phyloP scores from a whole-genome alignment of 2,113 vertebrate genomes.

The Motacilla tschutschensis region DNA sequence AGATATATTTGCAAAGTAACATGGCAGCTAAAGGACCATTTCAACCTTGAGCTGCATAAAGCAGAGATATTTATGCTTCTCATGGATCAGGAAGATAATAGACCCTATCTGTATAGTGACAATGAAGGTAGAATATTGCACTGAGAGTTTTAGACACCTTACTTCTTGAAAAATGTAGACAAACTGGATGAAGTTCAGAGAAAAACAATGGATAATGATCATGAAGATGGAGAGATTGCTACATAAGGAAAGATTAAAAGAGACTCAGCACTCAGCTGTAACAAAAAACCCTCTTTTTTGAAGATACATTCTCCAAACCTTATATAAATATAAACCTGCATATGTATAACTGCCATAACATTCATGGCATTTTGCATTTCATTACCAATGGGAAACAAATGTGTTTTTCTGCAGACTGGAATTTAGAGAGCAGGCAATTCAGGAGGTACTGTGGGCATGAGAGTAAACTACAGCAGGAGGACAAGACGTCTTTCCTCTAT shows the following conservation, averaged over 20 bases:
- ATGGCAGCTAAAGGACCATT: slow-evolving; percentile 15
- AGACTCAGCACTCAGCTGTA: background rate
- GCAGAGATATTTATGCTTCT: slow-evolving; percentile 32
- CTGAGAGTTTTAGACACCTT: background rate
- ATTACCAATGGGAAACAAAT: background rate
- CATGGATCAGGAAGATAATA: slow-evolving; percentile 21
- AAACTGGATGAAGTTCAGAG: slow-evolving; percentile 6
- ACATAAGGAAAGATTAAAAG: background rate
- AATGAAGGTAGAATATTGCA: slow-evolving; percentile 6
- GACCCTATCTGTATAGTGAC: slow-evolving; percentile 1
- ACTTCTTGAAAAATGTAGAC: slow-evolving; percentile 26
- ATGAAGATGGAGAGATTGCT: background rate
- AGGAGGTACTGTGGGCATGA: background rate
- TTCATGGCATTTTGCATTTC: background rate
- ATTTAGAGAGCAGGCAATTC: background rate
- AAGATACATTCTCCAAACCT: background rate
- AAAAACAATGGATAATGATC: background rate
- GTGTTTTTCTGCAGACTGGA: background rate
- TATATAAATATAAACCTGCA: background rate
- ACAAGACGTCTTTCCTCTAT: background rate
- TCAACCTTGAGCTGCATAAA: slow-evolving; percentile 41
- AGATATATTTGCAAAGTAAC: slow-evolving; percentile 28
- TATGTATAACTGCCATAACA: background rate
- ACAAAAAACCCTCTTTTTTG: background rate
- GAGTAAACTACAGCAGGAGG: background rate